Evolutionary conservation across 1,140 invertebrate genomes (phyloP).

Genomic region (Neodiprion pinetum): DNA sequence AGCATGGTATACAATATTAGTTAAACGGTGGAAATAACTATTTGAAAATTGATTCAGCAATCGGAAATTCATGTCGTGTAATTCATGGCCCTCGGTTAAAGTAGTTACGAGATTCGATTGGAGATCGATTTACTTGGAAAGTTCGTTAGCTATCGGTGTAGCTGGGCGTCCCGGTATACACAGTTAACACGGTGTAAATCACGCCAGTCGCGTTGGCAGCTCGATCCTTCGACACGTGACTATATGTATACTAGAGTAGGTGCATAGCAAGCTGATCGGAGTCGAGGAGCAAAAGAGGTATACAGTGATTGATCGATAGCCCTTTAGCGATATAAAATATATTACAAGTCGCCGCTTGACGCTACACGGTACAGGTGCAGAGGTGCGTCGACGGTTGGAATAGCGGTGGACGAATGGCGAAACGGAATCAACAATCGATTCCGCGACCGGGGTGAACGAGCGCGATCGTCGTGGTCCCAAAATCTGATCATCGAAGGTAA

Average conservation of each 20-base stretch:
- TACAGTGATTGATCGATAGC: background rate
- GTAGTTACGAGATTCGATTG: too few relatives aligned
- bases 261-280: background rate
- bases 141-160: background rate
- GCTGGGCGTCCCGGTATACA: too few relatives aligned
- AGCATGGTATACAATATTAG: too few relatives aligned
- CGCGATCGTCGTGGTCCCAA: background rate
- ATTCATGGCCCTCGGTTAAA: background rate
- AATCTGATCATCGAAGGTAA: background rate
- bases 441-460: background rate
- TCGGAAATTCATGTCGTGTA: background rate
- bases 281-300: background rate
- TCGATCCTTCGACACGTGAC: background rate
- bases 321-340: background rate
- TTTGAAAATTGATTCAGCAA: too few relatives aligned
- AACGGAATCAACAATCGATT: background rate
- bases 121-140: background rate
- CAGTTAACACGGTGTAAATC: slow-evolving; percentile 1
- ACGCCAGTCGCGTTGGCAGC: background rate
- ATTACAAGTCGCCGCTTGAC: background rate
- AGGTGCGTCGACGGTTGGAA: background rate
- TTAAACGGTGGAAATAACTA: too few relatives aligned
- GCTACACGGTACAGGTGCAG: background rate
- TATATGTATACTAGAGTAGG: background rate
- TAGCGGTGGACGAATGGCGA: background rate